These are phyloP conservation scores for Corvus cornix DNA, from an alignment of 2,113 vertebrate species.

Conservation along the genomic window DNA sequence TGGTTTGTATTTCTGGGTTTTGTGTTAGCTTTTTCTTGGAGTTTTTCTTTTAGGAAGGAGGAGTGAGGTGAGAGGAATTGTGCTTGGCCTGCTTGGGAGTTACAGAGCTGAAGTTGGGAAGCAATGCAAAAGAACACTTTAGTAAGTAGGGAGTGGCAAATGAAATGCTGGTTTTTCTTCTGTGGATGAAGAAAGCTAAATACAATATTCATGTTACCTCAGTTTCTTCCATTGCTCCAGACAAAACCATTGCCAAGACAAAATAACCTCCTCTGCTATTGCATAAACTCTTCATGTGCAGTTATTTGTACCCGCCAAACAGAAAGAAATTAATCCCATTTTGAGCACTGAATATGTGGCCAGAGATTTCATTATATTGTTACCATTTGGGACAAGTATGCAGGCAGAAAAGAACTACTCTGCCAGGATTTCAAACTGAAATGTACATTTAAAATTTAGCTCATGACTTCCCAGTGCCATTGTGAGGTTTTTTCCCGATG, in stretches of 20 bases:
- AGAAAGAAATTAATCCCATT: constrained; percentile 50
- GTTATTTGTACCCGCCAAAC: constrained; percentile 40
- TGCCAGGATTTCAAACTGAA: constrained; percentile 15
- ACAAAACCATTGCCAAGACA: constrained; percentile 44
- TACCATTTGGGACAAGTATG: constrained; percentile 34
- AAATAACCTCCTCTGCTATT: constrained; percentile 45
- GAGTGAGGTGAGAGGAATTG: background rate
- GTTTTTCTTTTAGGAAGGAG: background rate
- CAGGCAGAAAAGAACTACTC: background rate
- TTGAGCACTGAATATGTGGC: background rate
- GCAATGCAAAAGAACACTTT: constrained; percentile 36
- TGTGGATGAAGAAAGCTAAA: constrained; percentile 25
- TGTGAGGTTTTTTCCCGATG: background rate
- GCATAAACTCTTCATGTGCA: constrained; percentile 29
- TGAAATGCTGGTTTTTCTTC: constrained; percentile 9
- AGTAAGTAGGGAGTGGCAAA: constrained; percentile 46
- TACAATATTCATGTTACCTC: constrained; percentile 46
- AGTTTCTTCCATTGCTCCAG: background rate
- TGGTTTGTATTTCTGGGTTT: background rate
- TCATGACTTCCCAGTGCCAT: background rate
- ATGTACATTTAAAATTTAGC: background rate
- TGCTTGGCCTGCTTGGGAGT: background rate
- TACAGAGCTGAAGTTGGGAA: constrained; percentile 25
- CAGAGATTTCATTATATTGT: constrained; percentile 42
- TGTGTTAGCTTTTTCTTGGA: background rate